Evolutionary conservation across 2,888 invertebrate genomes (phyloP).

Genomic region (Plebejus anna): DNA sequence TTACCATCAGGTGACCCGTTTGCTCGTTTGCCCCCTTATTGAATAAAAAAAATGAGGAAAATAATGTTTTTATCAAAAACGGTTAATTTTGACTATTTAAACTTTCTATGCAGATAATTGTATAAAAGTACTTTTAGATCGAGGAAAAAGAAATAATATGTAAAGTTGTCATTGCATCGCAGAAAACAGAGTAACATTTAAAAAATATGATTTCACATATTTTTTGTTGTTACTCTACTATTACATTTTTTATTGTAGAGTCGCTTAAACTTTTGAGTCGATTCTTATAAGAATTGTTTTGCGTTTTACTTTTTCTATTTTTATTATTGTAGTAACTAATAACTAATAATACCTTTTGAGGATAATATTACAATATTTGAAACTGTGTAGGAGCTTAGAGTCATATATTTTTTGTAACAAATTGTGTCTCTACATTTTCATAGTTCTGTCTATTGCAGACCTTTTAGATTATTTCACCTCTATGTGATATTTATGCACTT

Average conservation of each 20-base stretch:
- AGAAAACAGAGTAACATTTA: too few relatives aligned
- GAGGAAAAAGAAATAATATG: not conserved
- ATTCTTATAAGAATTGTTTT: not conserved
- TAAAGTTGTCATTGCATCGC: too few relatives aligned
- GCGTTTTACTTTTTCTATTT: too few relatives aligned
- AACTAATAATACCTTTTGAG: too few relatives aligned
- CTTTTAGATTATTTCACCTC: not conserved
- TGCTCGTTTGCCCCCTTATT: too few relatives aligned
- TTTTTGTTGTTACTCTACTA: too few relatives aligned
- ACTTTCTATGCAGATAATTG: not conserved
- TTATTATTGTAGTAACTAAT: too few relatives aligned
- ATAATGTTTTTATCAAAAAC: too few relatives aligned
- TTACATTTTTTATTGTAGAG: too few relatives aligned
- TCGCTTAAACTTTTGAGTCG: not conserved
- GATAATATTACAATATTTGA: not conserved
- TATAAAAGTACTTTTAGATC: not conserved
- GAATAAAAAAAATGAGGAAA: too few relatives aligned
- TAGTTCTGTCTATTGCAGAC: not conserved
- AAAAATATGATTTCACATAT: too few relatives aligned
- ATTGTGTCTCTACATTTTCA: not conserved
- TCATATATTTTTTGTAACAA: not conserved
- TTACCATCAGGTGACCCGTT: too few relatives aligned
- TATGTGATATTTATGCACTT: not conserved
- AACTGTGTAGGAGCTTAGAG: not conserved
- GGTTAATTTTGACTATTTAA: not conserved